These are phyloP conservation scores for Papilio gigon DNA, from an alignment of 2,888 invertebrate genomes.

Conservation along the genomic window DNA sequence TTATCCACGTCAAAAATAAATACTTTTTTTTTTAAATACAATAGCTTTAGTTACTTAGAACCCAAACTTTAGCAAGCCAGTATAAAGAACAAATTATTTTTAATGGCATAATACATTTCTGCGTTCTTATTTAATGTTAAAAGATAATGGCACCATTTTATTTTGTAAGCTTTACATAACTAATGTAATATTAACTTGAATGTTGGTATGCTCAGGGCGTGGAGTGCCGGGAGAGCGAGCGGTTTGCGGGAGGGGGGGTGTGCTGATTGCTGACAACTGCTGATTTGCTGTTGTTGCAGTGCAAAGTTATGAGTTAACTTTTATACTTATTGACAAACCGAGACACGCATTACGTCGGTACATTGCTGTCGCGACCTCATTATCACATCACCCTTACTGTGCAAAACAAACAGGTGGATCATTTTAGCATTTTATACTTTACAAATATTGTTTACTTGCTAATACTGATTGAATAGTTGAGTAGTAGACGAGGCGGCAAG, in stretches of 20 bases:
- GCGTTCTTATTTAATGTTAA: conserved; percentile 34
- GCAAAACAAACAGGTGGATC: not conserved
- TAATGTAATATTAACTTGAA: conserved; percentile 68
- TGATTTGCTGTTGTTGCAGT: conserved; percentile 81
- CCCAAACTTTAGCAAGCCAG: conserved; percentile 45
- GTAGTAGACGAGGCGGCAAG: conserved; percentile 29
- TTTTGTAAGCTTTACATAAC: conserved; percentile 29
- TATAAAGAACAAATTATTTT: conserved; percentile 35
- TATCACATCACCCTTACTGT: conserved; percentile 12
- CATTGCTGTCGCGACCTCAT: conserved; percentile 29
- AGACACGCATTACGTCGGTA: conserved; percentile 66
- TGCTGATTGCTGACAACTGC: conserved; percentile 81
- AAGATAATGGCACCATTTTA: conserved; percentile 32
- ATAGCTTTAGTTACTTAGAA: conserved; percentile 38
- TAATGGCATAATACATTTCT: conserved; percentile 29
- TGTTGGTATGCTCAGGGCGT: conserved; percentile 82
- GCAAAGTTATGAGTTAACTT: conserved; percentile 81
- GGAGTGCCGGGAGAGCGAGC: conserved; percentile 78
- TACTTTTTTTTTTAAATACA: conserved; percentile 45
- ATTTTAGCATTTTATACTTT: conserved; percentile 12
- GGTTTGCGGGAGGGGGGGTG: conserved; percentile 75
- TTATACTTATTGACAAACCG: conserved; percentile 76
- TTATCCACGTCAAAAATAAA: conserved; percentile 52
- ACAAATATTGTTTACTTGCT: conserved; percentile 14
- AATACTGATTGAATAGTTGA: not conserved